Base-by-base conservation (phyloP, 30 jellyfish, hydroid and myxozoan genomes). In the Phacellophora camtschatica region DNA sequence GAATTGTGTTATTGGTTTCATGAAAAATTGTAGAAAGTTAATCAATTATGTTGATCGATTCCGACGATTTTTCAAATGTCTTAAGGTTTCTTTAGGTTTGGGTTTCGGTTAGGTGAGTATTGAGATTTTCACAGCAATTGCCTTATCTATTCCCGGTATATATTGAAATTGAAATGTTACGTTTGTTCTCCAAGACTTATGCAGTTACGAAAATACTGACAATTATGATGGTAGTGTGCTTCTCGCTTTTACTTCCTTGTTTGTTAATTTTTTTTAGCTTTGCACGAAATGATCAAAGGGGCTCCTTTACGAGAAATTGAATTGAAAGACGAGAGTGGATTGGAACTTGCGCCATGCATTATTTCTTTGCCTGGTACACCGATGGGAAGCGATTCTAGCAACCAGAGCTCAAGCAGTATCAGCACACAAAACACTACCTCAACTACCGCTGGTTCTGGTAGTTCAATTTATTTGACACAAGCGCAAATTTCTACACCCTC, bases 331-430 rank as follows among this genome's bases (percentile, higher is more conserved):
- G 94, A 82, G 24, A n/a, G 2, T 23, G 74, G 53, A 24, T 39
- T 32, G 25, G 95, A 84, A 18, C n/a, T 63, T 46, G 59, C 76
- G 23, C 61, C 83, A 9, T 42, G 36, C 63, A 36, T 81, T 19
- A 77, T 76, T 20, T 93, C 99, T 1, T 66, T 93, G 46, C 99
- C 99, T 49, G 99, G 99, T 34, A 93, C 99, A 0, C 99, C 99
- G 27, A 88, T 93, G 92, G 99, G 96, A 20, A 86, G 97, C 66
- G 97, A 93, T 50, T 42, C 62, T 71, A 78, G 96, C 66, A 58
- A 77, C 43, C 87, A 68, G 18, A 75, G 95, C 58, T 63, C 81
- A 29, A 55, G 86, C 77, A 83, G 94, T 28, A 46, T 87, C 31
- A 66, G 69, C 83, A 72, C 88, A 4, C 95, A 84, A 63, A 54